Evolutionary conservation across 2,888 invertebrate species (phyloP).

Genomic region (Tachina lurida): DNA sequence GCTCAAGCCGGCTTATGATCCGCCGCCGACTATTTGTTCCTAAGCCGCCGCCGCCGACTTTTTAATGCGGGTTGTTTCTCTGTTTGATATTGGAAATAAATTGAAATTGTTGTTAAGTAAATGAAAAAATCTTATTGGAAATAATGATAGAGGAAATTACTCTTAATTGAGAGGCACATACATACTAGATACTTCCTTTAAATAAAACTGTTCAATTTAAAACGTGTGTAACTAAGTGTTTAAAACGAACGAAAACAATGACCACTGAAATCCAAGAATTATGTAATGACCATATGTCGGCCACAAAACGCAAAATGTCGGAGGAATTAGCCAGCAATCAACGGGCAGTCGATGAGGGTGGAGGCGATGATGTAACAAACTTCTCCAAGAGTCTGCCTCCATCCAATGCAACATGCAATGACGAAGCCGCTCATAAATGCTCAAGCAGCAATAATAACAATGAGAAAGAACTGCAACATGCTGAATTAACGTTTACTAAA

Average conservation of each 20-base stretch:
- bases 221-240: not conserved
- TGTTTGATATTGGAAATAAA: not conserved
- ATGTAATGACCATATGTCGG: slow-evolving; percentile 43
- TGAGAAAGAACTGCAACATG: slow-evolving; percentile 72
- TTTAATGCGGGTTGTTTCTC: too few relatives aligned
- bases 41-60: too few relatives aligned
- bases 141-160: not conserved
- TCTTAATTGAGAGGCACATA: not conserved
- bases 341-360: slow-evolving; percentile 53
- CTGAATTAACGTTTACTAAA: slow-evolving; percentile 70
- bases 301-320: slow-evolving; percentile 39
- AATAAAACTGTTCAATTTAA: not conserved
- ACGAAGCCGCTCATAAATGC: slow-evolving; percentile 40
- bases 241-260: slow-evolving; percentile 24
- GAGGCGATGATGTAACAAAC: slow-evolving; percentile 32
- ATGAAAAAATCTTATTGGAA: not conserved
- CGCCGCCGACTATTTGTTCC: too few relatives aligned
- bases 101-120: not conserved
- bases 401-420: slow-evolving; percentile 53
- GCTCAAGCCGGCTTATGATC: too few relatives aligned
- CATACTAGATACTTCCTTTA: not conserved
- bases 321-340: slow-evolving; percentile 19
- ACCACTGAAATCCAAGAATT: slow-evolving; percentile 58
- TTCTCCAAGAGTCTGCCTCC: slow-evolving; percentile 26
- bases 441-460: slow-evolving; percentile 50